These are phyloP conservation scores for Coenobita brevimanus DNA, from an alignment of 1,140 invertebrate genomes.

Conservation along the genomic window DNA sequence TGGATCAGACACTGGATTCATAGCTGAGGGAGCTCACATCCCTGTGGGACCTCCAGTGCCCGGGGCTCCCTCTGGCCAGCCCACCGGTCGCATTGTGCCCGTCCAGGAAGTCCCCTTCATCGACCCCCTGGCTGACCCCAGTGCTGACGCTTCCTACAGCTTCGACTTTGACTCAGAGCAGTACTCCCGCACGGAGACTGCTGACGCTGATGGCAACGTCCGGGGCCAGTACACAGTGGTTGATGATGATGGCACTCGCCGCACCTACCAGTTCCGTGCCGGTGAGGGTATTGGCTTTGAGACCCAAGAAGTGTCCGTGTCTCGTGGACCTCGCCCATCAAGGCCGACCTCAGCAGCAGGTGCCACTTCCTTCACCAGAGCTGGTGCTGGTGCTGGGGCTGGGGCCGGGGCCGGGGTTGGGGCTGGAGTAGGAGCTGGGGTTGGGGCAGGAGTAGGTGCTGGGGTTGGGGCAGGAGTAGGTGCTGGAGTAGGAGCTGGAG, in stretches of 20 bases:
- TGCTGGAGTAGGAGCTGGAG: neutral
- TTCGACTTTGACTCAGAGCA: slow-evolving; percentile 70
- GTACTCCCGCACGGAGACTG: slow-evolving; percentile 68
- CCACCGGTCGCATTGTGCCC: slow-evolving; percentile 63
- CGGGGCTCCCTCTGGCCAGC: slow-evolving; percentile 64
- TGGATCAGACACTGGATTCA: slow-evolving; percentile 66
- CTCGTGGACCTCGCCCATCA: slow-evolving; percentile 28
- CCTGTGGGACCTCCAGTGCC: slow-evolving; percentile 65
- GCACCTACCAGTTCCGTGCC: slow-evolving; percentile 58
- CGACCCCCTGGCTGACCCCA: slow-evolving; percentile 60
- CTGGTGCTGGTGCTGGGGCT: neutral
- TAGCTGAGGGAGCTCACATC: slow-evolving; percentile 65
- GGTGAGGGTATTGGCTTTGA: slow-evolving; percentile 67
- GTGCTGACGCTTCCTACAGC: slow-evolving; percentile 68
- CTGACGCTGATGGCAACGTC: slow-evolving; percentile 71
- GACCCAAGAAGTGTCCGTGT: slow-evolving; percentile 56
- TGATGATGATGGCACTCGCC: slow-evolving; percentile 67
- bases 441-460: neutral
- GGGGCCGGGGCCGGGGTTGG: neutral
- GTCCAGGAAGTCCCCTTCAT: slow-evolving; percentile 56
- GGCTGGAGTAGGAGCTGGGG: neutral
- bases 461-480: neutral
- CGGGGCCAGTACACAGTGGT: slow-evolving; percentile 72
- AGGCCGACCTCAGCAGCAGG: neutral
- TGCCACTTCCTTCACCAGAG: neutral